Conservation (phyloP, 2,888 invertebrate species). For the Andrena minutula region DNA sequence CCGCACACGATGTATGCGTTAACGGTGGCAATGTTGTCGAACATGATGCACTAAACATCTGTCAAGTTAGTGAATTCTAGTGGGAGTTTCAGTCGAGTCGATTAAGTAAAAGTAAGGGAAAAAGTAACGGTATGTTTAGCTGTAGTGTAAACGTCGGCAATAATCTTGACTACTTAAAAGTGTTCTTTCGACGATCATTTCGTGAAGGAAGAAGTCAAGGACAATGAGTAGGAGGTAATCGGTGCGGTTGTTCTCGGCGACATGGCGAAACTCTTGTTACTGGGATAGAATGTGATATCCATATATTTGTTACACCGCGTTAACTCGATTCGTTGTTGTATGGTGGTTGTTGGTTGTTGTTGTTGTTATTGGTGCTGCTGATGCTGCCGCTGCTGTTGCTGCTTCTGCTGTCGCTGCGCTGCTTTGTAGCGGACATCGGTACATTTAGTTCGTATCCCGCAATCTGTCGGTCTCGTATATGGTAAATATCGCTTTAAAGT, state of each 20-base stretch:
- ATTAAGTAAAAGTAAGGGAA: background rate
- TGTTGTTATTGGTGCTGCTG: background rate
- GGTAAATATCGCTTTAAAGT: background rate
- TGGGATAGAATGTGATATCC: constrained; percentile 22
- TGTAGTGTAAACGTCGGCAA: background rate
- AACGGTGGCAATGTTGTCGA: no score
- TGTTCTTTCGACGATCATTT: background rate
- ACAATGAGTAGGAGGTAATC: background rate
- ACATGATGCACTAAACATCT: no score
- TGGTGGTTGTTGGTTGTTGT: constrained; percentile 1
- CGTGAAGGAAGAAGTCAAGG: background rate
- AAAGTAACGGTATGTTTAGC: background rate
- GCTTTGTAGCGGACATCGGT: background rate
- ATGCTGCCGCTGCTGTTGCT: no score
- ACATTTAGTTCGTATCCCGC: background rate
- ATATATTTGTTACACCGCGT: constrained; percentile 40
- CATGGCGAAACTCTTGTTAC: constrained; percentile 14
- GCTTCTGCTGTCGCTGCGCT: background rate
- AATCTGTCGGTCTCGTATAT: background rate
- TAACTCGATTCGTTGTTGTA: constrained; percentile 8
- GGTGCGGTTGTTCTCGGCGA: constrained; percentile 3
- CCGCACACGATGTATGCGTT: no score
- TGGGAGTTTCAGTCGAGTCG: background rate
- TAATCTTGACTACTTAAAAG: background rate
- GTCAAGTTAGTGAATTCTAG: background rate